Evolutionary conservation across 2,888 invertebrate species (phyloP).

Genomic region (Hypena proboscidalis): DNA sequence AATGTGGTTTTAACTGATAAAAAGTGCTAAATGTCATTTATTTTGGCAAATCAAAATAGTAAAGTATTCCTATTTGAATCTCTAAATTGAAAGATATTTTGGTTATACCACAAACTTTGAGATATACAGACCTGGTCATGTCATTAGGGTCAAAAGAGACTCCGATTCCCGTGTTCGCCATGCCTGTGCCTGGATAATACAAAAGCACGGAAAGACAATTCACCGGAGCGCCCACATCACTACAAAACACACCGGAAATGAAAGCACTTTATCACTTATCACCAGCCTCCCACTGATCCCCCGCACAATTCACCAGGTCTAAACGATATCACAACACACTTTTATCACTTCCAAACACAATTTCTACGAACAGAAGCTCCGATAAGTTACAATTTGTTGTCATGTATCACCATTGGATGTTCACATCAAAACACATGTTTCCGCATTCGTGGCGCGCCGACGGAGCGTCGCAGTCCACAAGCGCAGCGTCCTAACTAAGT

Average conservation of each 20-base stretch:
- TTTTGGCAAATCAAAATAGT: too few species aligned
- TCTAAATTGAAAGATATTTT: too few species aligned
- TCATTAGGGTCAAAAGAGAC: slow-evolving; percentile 89
- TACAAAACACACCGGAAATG: slow-evolving; percentile 60
- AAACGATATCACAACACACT: slow-evolving; percentile 39
- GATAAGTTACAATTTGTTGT: slow-evolving; percentile 76
- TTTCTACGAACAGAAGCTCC: slow-evolving; percentile 49
- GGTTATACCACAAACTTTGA: background rate
- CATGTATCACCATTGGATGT: slow-evolving; percentile 72
- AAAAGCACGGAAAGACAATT: slow-evolving; percentile 46
- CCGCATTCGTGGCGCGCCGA: slow-evolving; percentile 61
- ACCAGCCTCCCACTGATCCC: slow-evolving; percentile 45
- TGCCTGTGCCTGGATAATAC: slow-evolving; percentile 57
- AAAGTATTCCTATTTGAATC: too few species aligned
- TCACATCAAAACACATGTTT: slow-evolving; percentile 84
- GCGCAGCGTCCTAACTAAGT: slow-evolving; percentile 65
- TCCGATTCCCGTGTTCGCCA: slow-evolving; percentile 85
- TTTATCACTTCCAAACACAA: slow-evolving; percentile 31
- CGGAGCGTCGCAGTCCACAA: slow-evolving; percentile 57
- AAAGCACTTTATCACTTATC: slow-evolving; percentile 58
- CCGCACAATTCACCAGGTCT: slow-evolving; percentile 33
- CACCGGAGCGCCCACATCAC: slow-evolving; percentile 65
- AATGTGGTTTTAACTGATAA: too few species aligned
- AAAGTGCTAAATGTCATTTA: too few species aligned
- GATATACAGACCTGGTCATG: slow-evolving; percentile 82